Evolutionary conservation across 1,140 invertebrate genomes (phyloP).

Genomic region (Whitmania pigra): DNA sequence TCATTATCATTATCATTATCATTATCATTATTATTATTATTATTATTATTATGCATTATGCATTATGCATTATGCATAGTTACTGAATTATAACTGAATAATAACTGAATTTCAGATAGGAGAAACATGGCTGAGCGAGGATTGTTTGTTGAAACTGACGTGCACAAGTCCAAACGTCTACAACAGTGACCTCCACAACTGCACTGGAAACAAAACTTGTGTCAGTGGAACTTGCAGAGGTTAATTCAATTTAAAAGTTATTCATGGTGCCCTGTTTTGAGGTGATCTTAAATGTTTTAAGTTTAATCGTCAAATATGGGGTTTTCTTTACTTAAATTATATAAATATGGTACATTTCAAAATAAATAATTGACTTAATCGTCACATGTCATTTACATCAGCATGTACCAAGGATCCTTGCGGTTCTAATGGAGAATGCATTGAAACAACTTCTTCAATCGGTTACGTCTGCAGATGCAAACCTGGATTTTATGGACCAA

Average conservation of each 20-base stretch:
- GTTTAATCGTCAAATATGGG: not conserved
- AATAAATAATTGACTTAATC: not conserved
- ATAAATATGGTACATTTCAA: not conserved
- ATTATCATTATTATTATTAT: too few relatives aligned
- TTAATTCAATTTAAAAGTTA: too few relatives aligned
- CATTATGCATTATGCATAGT: too few relatives aligned
- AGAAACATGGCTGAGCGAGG: not conserved
- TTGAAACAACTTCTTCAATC: not conserved
- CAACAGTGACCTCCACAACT: not conserved
- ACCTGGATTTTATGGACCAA: not conserved
- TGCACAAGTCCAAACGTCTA: constrained; percentile 2
- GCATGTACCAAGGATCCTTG: not conserved
- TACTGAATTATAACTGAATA: too few relatives aligned
- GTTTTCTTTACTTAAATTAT: not conserved
- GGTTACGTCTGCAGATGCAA: constrained; percentile 5
- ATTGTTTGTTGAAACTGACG: not conserved
- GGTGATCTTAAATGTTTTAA: not conserved
- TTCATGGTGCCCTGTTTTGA: too few relatives aligned
- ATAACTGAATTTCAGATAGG: not conserved
- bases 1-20: too few relatives aligned
- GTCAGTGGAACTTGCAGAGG: constrained; percentile 4
- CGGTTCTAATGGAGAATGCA: not conserved
- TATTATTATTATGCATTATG: too few relatives aligned
- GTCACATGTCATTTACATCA: not conserved
- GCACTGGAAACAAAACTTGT: not conserved